Conservation (phyloP, 2,113 vertebrate species). For the Fulmarus glacialis region DNA sequence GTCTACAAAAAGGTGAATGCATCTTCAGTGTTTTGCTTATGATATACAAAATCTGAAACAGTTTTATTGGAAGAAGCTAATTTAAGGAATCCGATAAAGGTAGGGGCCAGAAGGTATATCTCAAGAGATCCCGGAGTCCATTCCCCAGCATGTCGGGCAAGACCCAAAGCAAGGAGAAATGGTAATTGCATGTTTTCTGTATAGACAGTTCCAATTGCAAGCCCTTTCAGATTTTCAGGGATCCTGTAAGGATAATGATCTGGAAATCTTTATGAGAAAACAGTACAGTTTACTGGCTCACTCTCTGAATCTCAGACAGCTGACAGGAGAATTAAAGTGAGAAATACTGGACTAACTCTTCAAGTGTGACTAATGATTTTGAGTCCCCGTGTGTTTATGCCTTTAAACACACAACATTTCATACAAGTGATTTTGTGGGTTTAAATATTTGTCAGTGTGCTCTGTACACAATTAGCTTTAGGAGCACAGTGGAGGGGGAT, state of each 20-base stretch:
- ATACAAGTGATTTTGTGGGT: background rate
- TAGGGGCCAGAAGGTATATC: background rate
- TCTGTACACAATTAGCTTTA: background rate
- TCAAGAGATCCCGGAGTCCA: background rate
- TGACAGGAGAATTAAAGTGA: background rate
- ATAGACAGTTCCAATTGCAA: background rate
- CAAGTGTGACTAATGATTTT: background rate
- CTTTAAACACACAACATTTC: background rate
- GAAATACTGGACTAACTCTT: background rate
- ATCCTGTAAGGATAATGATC: background rate
- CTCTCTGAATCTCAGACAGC: background rate
- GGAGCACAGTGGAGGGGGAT: background rate
- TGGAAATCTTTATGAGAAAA: background rate
- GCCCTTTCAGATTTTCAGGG: background rate
- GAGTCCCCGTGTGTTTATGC: background rate
- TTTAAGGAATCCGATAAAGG: background rate
- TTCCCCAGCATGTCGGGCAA: background rate
- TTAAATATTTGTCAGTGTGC: background rate
- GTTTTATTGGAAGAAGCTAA: background rate
- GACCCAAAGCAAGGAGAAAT: background rate
- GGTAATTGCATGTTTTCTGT: background rate
- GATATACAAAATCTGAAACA: background rate
- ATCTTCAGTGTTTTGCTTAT: background rate
- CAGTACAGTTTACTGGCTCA: background rate
- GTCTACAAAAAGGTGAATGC: background rate